A percentile compares a stretch with the other conserved stretches of the same genome.
Conservation (phyloP, 2,797 vertebrate species). For the Geotrypetes seraphini region DNA sequence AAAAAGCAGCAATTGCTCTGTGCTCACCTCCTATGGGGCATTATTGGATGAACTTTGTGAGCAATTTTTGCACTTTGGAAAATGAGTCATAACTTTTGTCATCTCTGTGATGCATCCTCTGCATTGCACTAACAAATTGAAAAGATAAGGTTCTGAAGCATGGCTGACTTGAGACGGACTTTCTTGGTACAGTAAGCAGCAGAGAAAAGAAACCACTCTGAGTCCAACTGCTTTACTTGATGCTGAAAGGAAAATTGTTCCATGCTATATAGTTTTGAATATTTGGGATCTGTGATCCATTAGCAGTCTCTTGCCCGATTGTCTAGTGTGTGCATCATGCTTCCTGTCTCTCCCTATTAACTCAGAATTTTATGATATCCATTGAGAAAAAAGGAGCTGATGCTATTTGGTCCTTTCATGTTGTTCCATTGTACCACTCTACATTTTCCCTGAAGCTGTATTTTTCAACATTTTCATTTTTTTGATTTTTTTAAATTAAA, state of each 20-base stretch:
- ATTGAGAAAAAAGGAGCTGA: slow-evolving; percentile 69
- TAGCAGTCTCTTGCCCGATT: slow-evolving; percentile 62
- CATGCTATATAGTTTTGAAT: slow-evolving; percentile 69
- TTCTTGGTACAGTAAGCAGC: slow-evolving; percentile 34
- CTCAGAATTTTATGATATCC: slow-evolving; percentile 65
- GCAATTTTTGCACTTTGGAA: slow-evolving; percentile 60
- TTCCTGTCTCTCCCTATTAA: slow-evolving; percentile 82
- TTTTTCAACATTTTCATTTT: too few relatives aligned
- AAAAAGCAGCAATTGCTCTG: slow-evolving; percentile 27
- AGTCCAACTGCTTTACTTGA: slow-evolving; percentile 24
- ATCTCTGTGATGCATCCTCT: slow-evolving; percentile 52
- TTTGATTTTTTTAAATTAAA: too few relatives aligned
- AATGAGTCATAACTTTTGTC: slow-evolving; percentile 38
- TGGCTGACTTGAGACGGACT: slow-evolving; percentile 59
- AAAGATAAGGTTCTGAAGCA: slow-evolving; percentile 75
- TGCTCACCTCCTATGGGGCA: slow-evolving; percentile 31
- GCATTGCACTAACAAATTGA: slow-evolving; percentile 76
- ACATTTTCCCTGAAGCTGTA: slow-evolving; percentile 53
- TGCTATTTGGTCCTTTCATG: slow-evolving; percentile 53
- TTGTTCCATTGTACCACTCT: slow-evolving; percentile 61
- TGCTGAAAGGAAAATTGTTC: slow-evolving; percentile 46
- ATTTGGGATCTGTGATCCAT: slow-evolving; percentile 73
- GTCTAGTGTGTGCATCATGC: slow-evolving; percentile 80
- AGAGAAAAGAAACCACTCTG: slow-evolving; percentile 30
- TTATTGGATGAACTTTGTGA: slow-evolving; percentile 53